A percentile compares a stretch with the other conserved stretches of the same genome.
phyloP scores from a whole-genome alignment of 2,888 invertebrate genomes.

The Lasioglossum vierecki region DNA sequence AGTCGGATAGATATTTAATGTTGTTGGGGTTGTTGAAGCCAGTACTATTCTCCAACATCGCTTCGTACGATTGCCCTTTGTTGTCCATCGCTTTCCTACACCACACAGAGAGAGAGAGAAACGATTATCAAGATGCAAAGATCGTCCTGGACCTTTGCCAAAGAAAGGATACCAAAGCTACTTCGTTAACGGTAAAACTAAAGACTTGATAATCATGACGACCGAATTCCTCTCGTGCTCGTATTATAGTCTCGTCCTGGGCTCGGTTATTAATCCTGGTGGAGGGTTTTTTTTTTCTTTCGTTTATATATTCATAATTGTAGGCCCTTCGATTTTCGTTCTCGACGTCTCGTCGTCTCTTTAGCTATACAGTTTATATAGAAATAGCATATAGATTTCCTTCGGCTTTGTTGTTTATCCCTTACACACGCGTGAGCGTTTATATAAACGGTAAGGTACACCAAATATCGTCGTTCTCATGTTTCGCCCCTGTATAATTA shows the following conservation, averaged over 20 bases:
- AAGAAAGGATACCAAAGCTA: slow-evolving; percentile 77
- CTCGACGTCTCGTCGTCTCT: slow-evolving; percentile 57
- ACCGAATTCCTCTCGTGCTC: slow-evolving; percentile 58
- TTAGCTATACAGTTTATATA: slow-evolving; percentile 34
- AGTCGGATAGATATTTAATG: slow-evolving; percentile 91
- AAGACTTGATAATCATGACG: slow-evolving; percentile 73
- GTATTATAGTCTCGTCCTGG: slow-evolving; percentile 19
- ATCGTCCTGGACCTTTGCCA: slow-evolving; percentile 65
- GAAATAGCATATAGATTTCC: slow-evolving; percentile 37
- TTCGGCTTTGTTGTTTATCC: slow-evolving; percentile 38
- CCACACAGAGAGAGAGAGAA: slow-evolving; percentile 79
- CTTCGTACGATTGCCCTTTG: slow-evolving; percentile 92
- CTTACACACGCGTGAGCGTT: slow-evolving; percentile 39
- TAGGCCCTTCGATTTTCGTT: slow-evolving; percentile 33
- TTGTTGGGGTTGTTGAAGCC: slow-evolving; percentile 96
- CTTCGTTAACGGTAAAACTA: slow-evolving; percentile 79
- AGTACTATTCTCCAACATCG: slow-evolving; percentile 91
- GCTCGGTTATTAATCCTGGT: slow-evolving; percentile 27
- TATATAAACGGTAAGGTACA: slow-evolving; percentile 30
- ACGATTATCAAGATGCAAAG: slow-evolving; percentile 63
- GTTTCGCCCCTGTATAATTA: not conserved
- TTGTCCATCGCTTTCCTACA: slow-evolving; percentile 91
- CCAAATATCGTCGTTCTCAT: slow-evolving; percentile 15
- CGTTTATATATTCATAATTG: slow-evolving; percentile 18
- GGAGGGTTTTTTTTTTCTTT: slow-evolving; percentile 27